Base-by-base conservation (phyloP, 2,888 invertebrate species). In the Platynereis dumerilii region DNA sequence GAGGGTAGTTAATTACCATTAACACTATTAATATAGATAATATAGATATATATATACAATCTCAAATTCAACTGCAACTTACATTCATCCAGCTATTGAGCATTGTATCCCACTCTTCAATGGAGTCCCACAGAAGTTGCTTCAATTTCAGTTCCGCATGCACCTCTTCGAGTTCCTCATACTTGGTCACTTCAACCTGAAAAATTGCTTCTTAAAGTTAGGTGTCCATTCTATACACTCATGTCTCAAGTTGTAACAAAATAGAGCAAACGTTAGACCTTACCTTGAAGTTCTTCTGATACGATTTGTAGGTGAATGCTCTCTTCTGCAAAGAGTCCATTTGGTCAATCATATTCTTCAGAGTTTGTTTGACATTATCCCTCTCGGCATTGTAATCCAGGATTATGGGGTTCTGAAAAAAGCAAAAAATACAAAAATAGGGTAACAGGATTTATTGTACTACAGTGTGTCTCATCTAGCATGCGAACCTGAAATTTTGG, bases 261-360 rank as follows among this genome's bases (percentile, higher is more conserved):
- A n/a, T n/a, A n/a, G n/a, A n/a, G n/a, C n/a, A n/a, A n/a, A n/a
- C n/a, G n/a, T n/a, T n/a, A n/a, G n/a, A n/a, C 17, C 44, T 2
- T 83, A 92, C 92, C 87, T 91, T 91, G 77, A 94, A 93, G 78
- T 91, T 89, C 80, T 91, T 93, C 83, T 95, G 94, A 86, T 92
- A 91, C 0, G 88, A 88, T 70, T 91, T 89, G 79, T 90, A 93
- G 76, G 91, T 90, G 62, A 88, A 89, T 0, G 93, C 92, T 65
- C 87, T 86, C n/a, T 87, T 86, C 60, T 90, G 88, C 69, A 91
- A 90, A 0, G 84, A 87, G 17, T 85, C 83, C 26, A 95, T 86
- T 68, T 88, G 88, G 1, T 88, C 87, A 66, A 88, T 85, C 0
- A 94, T 85, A 1, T 88, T 88, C 5, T 88, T 87, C 3, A 95